A percentile compares a stretch with the other conserved stretches of the same genome.
Conservation (phyloP, 1,140 invertebrate genomes). For the Atta colombica region DNA sequence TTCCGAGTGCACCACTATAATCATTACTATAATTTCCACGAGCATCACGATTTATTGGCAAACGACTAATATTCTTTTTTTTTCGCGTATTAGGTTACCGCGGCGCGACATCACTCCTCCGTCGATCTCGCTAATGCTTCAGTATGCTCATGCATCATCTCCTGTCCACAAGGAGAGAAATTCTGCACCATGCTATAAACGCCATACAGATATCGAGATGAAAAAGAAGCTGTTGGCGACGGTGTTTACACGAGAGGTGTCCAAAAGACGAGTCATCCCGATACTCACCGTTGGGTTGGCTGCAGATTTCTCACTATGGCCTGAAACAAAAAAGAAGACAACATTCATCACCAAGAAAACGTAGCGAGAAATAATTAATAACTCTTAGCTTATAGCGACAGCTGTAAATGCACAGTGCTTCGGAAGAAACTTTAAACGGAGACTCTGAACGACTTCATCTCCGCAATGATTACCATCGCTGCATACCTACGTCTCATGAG, state of each 20-base stretch:
- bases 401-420: not conserved
- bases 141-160: slow-evolving; percentile 60
- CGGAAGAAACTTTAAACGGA: slow-evolving; percentile 37
- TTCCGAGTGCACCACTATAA: slow-evolving; percentile 6
- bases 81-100: slow-evolving; percentile 38
- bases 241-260: slow-evolving; percentile 44
- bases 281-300: slow-evolving; percentile 79
- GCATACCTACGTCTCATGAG: not conserved
- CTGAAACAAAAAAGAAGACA: slow-evolving; percentile 78
- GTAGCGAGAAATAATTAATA: slow-evolving; percentile 47
- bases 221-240: slow-evolving; percentile 6
- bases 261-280: slow-evolving; percentile 34
- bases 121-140: slow-evolving; percentile 58
- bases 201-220: slow-evolving; percentile 24
- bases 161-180: slow-evolving; percentile 52
- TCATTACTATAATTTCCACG: slow-evolving; percentile 48
- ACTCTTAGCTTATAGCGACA: not conserved
- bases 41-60: slow-evolving; percentile 32
- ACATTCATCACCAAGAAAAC: slow-evolving; percentile 8
- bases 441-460: slow-evolving; percentile 56
- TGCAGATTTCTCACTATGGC: slow-evolving; percentile 68
- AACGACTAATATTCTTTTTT: not conserved
- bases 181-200: slow-evolving; percentile 50
- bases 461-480: slow-evolving; percentile 22
- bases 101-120: slow-evolving; percentile 39